These are phyloP conservation scores for Aldabrachelys gigantea DNA, from an alignment of 2,113 vertebrate genomes.

Conservation along the genomic window DNA sequence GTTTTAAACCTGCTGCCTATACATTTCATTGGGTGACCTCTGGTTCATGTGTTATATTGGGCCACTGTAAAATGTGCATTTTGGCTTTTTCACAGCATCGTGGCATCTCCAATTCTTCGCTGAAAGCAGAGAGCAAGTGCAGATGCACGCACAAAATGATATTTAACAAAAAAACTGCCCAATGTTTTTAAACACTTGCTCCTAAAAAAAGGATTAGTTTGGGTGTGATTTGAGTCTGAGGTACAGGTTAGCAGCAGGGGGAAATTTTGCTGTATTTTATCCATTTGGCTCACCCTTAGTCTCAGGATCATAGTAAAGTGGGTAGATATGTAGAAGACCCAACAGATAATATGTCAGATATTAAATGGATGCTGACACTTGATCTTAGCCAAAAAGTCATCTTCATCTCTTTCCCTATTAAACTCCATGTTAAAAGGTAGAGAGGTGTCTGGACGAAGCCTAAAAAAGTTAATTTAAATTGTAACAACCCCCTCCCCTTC, in stretches of 20 bases:
- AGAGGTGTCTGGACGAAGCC: neutral
- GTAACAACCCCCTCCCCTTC: fast-evolving
- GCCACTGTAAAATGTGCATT: neutral
- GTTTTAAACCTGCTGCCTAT: neutral
- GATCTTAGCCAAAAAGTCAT: neutral
- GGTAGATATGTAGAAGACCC: neutral
- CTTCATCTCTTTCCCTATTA: neutral
- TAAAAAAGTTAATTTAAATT: slow-evolving; percentile 15
- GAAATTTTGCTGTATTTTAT: neutral
- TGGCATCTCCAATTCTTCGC: neutral
- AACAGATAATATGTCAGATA: neutral
- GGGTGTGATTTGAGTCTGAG: neutral
- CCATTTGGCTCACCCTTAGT: neutral
- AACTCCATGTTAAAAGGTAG: neutral
- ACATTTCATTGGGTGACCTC: neutral
- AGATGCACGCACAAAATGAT: neutral
- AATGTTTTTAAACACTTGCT: neutral
- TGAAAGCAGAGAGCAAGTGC: neutral
- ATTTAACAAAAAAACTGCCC: neutral
- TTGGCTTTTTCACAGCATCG: neutral
- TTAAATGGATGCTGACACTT: neutral
- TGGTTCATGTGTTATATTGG: neutral
- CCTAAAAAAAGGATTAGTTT: neutral
- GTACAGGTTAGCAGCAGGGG: neutral
- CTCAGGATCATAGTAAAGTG: neutral